A percentile compares a stretch with the other conserved stretches of the same genome.
phyloP scores from a whole-genome alignment of 2,113 vertebrate species.

The Callipepla californica region DNA sequence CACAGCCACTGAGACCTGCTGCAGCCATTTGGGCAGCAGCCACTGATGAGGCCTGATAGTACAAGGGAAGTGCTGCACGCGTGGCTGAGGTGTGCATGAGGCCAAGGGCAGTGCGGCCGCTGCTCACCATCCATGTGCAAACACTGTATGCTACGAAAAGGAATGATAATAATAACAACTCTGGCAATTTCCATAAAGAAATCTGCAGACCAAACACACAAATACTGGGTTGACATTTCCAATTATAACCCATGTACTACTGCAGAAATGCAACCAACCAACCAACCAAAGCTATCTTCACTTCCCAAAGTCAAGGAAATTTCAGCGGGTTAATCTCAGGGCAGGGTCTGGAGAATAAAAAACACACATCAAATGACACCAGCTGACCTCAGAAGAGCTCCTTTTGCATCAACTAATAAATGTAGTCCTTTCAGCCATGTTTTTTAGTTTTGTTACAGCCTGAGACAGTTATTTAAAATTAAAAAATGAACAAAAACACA shows the following conservation, averaged over 20 bases:
- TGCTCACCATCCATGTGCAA: conserved; percentile 4
- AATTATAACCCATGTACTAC: neutral
- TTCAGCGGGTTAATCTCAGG: neutral
- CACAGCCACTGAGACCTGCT: neutral
- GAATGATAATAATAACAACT: too few relatives aligned
- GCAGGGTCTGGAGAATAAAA: neutral
- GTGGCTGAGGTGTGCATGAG: neutral
- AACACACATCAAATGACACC: neutral
- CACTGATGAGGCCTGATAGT: too few relatives aligned
- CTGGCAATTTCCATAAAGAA: neutral
- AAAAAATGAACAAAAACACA: neutral
- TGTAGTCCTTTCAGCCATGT: neutral
- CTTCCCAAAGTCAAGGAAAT: neutral
- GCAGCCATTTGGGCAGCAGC: neutral
- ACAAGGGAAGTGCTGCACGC: neutral
- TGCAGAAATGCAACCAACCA: neutral
- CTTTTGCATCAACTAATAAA: neutral
- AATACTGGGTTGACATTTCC: neutral
- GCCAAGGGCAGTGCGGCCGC: neutral
- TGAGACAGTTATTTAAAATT: neutral
- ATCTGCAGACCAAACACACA: neutral
- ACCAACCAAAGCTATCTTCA: neutral
- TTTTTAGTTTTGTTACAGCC: neutral
- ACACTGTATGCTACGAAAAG: neutral
- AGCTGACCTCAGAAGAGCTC: neutral